Evolutionary conservation across 2,113 vertebrate species (phyloP).

Genomic region (Romanogobio albipinnatus): DNA sequence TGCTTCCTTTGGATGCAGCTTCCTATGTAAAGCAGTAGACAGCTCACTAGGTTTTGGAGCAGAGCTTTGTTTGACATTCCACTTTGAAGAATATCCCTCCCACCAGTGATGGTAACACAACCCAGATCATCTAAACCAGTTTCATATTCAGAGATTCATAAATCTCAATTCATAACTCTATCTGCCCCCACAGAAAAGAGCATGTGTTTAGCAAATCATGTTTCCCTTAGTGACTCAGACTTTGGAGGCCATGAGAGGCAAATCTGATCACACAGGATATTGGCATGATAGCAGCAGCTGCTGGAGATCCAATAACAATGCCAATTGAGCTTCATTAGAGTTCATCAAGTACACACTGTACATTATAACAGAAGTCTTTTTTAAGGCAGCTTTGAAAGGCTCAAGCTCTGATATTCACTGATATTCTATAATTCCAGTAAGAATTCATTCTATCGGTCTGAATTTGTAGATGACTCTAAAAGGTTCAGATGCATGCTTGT

Average conservation of each 20-base stretch:
- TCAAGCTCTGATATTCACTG: not conserved
- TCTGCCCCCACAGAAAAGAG: slow-evolving; percentile 26
- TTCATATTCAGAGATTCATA: slow-evolving; percentile 9
- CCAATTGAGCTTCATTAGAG: not conserved
- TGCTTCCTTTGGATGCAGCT: not conserved
- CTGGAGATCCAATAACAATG: not conserved
- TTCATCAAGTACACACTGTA: not conserved
- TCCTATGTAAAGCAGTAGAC: not conserved
- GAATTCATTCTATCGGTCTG: not conserved
- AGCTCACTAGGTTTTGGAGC: not conserved
- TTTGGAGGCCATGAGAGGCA: slow-evolving; percentile 4
- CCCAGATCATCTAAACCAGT: slow-evolving; percentile 33
- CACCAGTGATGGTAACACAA: not conserved
- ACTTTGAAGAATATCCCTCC: not conserved
- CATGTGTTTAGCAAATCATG: slow-evolving; percentile 17
- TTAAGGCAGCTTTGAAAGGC: not conserved
- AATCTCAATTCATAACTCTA: slow-evolving; percentile 15
- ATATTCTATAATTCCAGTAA: not conserved
- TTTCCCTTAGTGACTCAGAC: slow-evolving; percentile 26
- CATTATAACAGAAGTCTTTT: not conserved
- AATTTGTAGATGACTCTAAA: not conserved
- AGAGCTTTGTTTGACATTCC: not conserved
- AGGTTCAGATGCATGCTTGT: not conserved
- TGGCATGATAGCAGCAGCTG: slow-evolving; percentile 19
- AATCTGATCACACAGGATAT: slow-evolving; percentile 38